Percentiles rank a stretch among this genome's conserved stretches.
Evolutionary conservation across 2,797 vertebrate species (phyloP).

Genomic region (Falco cherrug): DNA sequence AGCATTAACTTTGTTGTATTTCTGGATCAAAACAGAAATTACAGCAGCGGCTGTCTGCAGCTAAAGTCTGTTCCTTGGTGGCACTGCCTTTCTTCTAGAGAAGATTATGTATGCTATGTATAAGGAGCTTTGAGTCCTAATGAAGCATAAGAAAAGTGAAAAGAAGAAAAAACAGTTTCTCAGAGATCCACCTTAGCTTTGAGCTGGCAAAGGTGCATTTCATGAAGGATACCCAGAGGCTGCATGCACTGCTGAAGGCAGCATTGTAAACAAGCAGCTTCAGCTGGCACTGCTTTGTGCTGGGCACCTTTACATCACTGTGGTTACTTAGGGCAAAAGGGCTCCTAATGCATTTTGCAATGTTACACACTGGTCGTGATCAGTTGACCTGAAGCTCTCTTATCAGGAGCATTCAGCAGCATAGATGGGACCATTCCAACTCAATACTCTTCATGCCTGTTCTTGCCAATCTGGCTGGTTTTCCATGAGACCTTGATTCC

Average conservation of each 20-base stretch:
- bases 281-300: neutral
- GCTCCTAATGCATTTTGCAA: neutral
- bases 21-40: neutral
- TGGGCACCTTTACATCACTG: neutral
- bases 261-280: neutral
- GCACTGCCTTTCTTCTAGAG: neutral
- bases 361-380: neutral
- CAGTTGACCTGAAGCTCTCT: neutral
- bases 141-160: neutral
- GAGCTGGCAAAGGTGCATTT: neutral
- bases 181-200: neutral
- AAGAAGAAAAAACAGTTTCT: neutral
- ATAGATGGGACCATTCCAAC: neutral
- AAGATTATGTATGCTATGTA: neutral
- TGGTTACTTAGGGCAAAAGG: neutral
- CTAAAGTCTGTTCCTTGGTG: neutral
- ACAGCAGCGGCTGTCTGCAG: neutral
- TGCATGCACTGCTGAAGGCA: neutral
- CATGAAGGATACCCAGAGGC: neutral
- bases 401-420: neutral
- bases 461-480: neutral
- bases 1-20: neutral
- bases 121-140: neutral
- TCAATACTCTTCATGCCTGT: neutral
- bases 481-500: neutral